Base-by-base conservation (phyloP, 1,140 invertebrate genomes). In the Drosophila neocordata region DNA sequence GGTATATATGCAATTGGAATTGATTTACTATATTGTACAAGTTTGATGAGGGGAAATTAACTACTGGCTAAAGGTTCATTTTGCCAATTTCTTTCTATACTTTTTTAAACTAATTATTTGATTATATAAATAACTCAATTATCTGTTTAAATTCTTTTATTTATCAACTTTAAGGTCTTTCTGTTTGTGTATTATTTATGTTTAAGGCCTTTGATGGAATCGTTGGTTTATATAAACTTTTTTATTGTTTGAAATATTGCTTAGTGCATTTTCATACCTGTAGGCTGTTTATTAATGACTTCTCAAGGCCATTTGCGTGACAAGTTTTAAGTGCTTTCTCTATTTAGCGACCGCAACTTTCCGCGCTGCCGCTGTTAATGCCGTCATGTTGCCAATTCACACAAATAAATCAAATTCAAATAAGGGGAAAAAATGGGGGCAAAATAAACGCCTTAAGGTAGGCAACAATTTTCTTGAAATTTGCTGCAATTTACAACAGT, bases 321-420 rank as follows among this genome's bases (percentile, higher is more conserved):
- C 72, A 71, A 61, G 62, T 62, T 65, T 57, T 31, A 65, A 74
- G 70, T 61, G 53, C 53, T 61, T 62, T 66, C 64, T 24, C 18
- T 31, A 22, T 38, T n/a, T n/a, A 38, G 4, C 37, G 0, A 5
- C 12, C 11, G 4, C 11, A n/a, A n/a, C 8, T 44, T 44, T 44
- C 41, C 9, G 15, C 8, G 41, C 8, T 48, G 15, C 41, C 41
- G 27, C 5, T 31, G 6, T 6, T 7, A 6, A 6, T 31, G 27
- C 27, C 27, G 27, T 31, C 27, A 6, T 7, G 4, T 6, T 31
- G 27, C 41, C 41, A 48, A 11, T 48, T 20, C 15, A 48, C 41
- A 48, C 41, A 48, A 48, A 75, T 75, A 75, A 75, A 75, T 75
- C 73, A 68, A 68, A 64, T 67, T 67, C 48, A 60, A 52, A 35